Evolutionary conservation across 2,113 vertebrate genomes (phyloP).

Genomic region (Neoarius graeffei): DNA sequence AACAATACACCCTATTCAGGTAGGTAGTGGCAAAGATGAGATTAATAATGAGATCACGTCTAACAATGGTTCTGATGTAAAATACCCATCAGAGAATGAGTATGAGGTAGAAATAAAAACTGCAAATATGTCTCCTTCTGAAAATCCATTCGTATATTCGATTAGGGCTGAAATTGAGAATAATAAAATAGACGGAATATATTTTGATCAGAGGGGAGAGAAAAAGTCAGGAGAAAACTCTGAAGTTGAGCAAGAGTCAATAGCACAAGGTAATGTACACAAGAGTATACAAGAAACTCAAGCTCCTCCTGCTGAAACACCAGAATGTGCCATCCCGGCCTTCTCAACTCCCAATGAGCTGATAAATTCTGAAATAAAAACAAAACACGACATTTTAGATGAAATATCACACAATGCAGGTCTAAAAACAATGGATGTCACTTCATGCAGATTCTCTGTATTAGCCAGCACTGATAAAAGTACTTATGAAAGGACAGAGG

Average conservation of each 20-base stretch:
- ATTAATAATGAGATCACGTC: conserved; percentile 40
- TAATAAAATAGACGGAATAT: not conserved
- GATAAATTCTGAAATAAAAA: conserved; percentile 15
- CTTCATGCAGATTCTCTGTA: not conserved
- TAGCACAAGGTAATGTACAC: not conserved
- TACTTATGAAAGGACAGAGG: not conserved
- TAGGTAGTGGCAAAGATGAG: conserved; percentile 51
- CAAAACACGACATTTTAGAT: not conserved
- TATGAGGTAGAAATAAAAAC: conserved; percentile 3
- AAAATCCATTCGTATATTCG: not conserved
- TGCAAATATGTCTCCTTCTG: not conserved
- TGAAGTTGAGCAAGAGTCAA: conserved; percentile 38
- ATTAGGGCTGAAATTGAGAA: conserved; percentile 7
- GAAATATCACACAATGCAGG: conserved; percentile 14
- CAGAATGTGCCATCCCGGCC: not conserved
- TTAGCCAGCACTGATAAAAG: not conserved
- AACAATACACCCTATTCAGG: conserved; percentile 2
- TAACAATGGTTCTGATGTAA: conserved; percentile 6
- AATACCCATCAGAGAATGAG: not conserved
- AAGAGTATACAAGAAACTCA: not conserved
- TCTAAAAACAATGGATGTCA: not conserved
- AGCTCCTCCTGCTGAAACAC: conserved; percentile 15
- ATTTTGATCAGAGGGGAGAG: not conserved
- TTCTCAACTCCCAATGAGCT: not conserved
- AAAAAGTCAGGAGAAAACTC: conserved; percentile 27